Percentiles rank a stretch among this genome's conserved stretches.
These are phyloP conservation scores for Synanthedon vespiformis DNA, from an alignment of 2,888 invertebrate genomes.

Conservation along the genomic window DNA sequence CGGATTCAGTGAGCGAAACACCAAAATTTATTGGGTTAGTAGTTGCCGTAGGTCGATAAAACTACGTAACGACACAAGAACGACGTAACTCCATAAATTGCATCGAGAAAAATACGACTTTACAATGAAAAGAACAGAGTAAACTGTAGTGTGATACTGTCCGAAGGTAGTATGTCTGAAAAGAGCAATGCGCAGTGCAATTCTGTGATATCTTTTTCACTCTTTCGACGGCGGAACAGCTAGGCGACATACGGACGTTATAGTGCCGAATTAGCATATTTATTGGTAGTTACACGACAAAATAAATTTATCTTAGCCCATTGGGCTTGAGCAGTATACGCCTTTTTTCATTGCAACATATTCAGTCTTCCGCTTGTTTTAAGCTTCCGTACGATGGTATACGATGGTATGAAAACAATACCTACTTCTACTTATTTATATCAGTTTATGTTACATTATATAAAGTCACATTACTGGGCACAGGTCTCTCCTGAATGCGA, in stretches of 20 bases:
- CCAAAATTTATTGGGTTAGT: slow-evolving; percentile 71
- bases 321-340: slow-evolving; percentile 44
- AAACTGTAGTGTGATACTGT: slow-evolving; percentile 40
- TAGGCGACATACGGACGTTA: slow-evolving; percentile 68
- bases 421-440: no score
- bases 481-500: no score
- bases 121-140: slow-evolving; percentile 46
- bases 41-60: slow-evolving; percentile 70
- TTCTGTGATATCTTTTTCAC: slow-evolving; percentile 69
- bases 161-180: slow-evolving; percentile 58
- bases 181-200: slow-evolving; percentile 69
- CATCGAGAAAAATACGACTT: slow-evolving; percentile 50
- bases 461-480: no score
- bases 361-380: slow-evolving; percentile 28
- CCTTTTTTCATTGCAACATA: slow-evolving; percentile 31
- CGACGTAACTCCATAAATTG: slow-evolving; percentile 48
- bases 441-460: no score
- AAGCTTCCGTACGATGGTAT: not conserved
- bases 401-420: not conserved
- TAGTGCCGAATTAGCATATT: slow-evolving; percentile 68
- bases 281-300: slow-evolving; percentile 63
- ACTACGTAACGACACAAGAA: slow-evolving; percentile 44
- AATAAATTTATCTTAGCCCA: slow-evolving; percentile 63
- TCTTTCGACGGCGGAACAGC: slow-evolving; percentile 53
- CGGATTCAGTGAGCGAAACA: slow-evolving; percentile 68